Evolutionary conservation across 2,797 vertebrate genomes (phyloP), one percentile per base, ranked within the genome.

Genomic region (Arrhamphus sclerolepis): DNA sequence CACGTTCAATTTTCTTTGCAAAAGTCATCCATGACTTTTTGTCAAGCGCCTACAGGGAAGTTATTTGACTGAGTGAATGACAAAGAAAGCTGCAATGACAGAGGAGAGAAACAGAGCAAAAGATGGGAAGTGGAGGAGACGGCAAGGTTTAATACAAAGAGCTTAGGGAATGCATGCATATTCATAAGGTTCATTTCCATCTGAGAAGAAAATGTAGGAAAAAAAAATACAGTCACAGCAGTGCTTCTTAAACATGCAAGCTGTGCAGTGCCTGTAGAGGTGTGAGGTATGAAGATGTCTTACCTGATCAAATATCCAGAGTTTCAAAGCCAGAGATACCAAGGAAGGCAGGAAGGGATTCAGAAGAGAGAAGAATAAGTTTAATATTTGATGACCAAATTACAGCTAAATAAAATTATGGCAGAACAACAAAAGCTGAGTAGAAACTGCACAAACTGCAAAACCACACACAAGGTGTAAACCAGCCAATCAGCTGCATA

Each of bases 151-250:
- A 69, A 46, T 56, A 53, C 66, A 70, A 61, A 77, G 72, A 70
- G 83, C 66, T 80, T 24, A 14, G 62, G 77, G 86, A 75, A 44
- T 0, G 28, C 70, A 85, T 89, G 83, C 75, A 89, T 90, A 88
- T 91, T 88, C 85, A 91, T 88, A 46, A 70, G 69, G 18, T 50
- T 81, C 24, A 72, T 88, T 87, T 84, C 58, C 78, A 86, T 86
- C 74, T 75, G 77, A 80, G 79, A 79, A 71, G 81, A 46, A 71
- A 83, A 70, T 7, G 29, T 7, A 10, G 7, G 7, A 10, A 29
- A 64, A 65, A 75, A 69, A 68, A 41, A 29, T 57, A 66, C 26
- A 70, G 63, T 72, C 46, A 47, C 53, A 56, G 57, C 42, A 61
- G 47, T 52, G 60, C 70, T 62, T 62, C 56, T 84, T 80, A 81